Evolutionary conservation across 2,888 invertebrate species (phyloP).

Genomic region (Athrips mouffetella): DNA sequence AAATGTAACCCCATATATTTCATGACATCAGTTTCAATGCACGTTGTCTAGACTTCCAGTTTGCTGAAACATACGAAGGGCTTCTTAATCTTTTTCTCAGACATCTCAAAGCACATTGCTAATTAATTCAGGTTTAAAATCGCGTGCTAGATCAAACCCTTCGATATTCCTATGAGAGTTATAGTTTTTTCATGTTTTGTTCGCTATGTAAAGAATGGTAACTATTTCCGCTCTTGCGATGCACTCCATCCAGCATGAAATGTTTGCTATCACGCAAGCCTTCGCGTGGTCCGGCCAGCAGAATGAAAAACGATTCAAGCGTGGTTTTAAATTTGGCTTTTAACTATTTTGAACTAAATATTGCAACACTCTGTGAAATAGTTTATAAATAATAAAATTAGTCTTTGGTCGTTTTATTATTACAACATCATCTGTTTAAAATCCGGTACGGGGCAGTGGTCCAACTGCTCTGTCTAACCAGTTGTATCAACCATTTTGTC

Average conservation of each 20-base stretch:
- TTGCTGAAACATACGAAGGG: no score
- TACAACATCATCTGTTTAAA: no score
- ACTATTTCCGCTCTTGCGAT: constrained; percentile 39
- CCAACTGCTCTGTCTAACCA: no score
- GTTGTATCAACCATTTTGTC: no score
- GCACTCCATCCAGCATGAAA: constrained; percentile 25
- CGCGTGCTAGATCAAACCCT: constrained; percentile 12
- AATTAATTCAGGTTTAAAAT: not conserved
- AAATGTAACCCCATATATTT: no score
- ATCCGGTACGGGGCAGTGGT: no score
- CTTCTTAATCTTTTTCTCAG: not conserved
- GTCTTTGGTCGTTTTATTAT: not conserved
- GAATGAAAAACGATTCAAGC: not conserved
- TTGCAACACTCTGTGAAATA: no score
- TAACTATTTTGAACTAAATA: no score
- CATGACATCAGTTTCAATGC: no score
- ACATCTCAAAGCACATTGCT: not conserved
- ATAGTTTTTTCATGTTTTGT: constrained; percentile 30
- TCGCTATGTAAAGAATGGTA: constrained; percentile 33
- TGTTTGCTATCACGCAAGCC: constrained; percentile 35
- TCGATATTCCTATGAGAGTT: constrained; percentile 39
- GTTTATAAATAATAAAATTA: not conserved
- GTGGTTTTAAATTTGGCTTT: not conserved
- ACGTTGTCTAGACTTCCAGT: no score
- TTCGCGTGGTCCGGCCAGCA: no score